Evolutionary conservation across 1,140 invertebrate species (phyloP).

Genomic region (Drosophila gunungcola): DNA sequence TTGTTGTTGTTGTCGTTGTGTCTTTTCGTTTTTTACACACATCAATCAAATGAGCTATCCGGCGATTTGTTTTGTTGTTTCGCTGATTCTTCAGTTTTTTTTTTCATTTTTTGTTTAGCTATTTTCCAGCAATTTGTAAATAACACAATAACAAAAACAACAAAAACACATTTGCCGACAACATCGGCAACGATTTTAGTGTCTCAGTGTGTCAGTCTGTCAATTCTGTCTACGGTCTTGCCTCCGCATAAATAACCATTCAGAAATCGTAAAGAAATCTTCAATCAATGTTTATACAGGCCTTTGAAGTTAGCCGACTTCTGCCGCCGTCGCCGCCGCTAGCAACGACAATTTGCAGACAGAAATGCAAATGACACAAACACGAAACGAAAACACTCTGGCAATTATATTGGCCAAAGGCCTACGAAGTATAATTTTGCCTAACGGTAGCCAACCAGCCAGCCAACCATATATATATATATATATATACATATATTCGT

Average conservation of each 20-base stretch:
- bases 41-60: conserved; percentile 73
- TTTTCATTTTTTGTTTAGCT: conserved; percentile 42
- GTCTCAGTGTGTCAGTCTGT: conserved; percentile 74
- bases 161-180: conserved; percentile 44
- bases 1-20: background rate
- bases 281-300: conserved; percentile 83
- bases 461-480: conserved; percentile 8
- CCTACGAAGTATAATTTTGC: conserved; percentile 41
- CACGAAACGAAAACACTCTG: conserved; percentile 24
- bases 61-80: conserved; percentile 64
- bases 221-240: conserved; percentile 49
- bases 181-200: conserved; percentile 73
- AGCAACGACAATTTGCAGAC: conserved; percentile 78
- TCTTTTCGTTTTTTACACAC: conserved; percentile 25
- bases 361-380: conserved; percentile 77
- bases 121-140: conserved; percentile 82
- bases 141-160: conserved; percentile 58
- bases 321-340: conserved; percentile 48
- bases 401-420: conserved; percentile 33
- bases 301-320: conserved; percentile 68
- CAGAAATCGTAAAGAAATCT: conserved; percentile 84
- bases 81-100: conserved; percentile 32
- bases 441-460: conserved; percentile 40
- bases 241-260: conserved; percentile 83
- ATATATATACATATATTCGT: background rate